Evolutionary conservation across 2,797 vertebrate species (phyloP).

Genomic region (Lophius americanus): DNA sequence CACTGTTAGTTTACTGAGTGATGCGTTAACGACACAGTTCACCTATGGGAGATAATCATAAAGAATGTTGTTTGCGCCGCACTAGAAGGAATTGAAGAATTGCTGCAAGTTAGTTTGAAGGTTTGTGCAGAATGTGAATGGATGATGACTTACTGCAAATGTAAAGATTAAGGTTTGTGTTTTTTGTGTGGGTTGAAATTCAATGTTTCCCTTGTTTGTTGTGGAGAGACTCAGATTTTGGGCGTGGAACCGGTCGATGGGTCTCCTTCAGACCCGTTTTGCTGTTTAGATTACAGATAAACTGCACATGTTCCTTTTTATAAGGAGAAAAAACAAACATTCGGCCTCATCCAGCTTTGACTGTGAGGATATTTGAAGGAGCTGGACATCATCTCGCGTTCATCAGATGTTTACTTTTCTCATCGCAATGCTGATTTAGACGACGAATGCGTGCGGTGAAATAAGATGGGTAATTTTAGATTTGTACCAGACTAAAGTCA

Average conservation of each 20-base stretch:
- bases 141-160: conserved; percentile 31
- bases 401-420: conserved; percentile 14
- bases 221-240: conserved; percentile 25
- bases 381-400: neutral
- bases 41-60: conserved; percentile 69
- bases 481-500: conserved; percentile 6
- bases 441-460: neutral
- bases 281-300: conserved; percentile 44
- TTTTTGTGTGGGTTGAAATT: conserved; percentile 32
- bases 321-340: no score
- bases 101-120: conserved; percentile 31
- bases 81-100: conserved; percentile 48
- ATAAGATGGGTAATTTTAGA: conserved; percentile 7
- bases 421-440: conserved; percentile 13
- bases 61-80: conserved; percentile 76
- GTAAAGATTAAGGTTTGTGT: conserved; percentile 20
- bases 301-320: conserved; percentile 56
- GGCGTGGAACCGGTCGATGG: conserved; percentile 57
- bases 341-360: conserved; percentile 21
- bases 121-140: conserved; percentile 33
- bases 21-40: conserved; percentile 30
- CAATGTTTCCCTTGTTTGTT: conserved; percentile 7
- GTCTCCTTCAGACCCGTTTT: conserved; percentile 47
- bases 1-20: conserved; percentile 25
- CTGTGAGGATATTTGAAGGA: conserved; percentile 33